phyloP scores from a whole-genome alignment of 1,140 invertebrate species.

The Hyposmocoma kahamanoa region DNA sequence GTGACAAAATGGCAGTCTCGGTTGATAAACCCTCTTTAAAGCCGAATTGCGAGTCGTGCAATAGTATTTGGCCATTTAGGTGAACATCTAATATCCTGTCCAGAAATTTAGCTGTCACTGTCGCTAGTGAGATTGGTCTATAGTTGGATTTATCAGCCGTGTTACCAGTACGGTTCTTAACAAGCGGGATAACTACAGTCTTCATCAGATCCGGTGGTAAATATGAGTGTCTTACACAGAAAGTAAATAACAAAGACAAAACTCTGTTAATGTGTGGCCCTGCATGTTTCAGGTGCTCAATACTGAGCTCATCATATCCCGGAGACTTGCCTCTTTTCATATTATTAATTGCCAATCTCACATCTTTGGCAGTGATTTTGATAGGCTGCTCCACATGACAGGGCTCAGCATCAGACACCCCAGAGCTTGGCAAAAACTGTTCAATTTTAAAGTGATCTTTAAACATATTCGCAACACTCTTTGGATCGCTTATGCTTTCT shows the following conservation, averaged over 20 bases:
- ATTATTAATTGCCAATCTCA: not conserved
- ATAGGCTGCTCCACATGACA: not conserved
- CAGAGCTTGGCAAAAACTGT: not conserved
- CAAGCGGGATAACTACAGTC: slow-evolving; percentile 4
- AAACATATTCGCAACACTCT: slow-evolving; percentile 5
- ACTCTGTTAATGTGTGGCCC: slow-evolving; percentile 1
- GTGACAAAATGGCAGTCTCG: too few species aligned
- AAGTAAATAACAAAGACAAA: slow-evolving; percentile 4
- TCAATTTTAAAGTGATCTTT: not conserved
- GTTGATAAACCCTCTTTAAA: too few species aligned
- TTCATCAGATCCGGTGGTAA: slow-evolving; percentile 6
- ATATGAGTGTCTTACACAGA: slow-evolving; percentile 7
- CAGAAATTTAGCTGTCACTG: too few species aligned
- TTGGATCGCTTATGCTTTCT: not conserved
- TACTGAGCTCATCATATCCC: slow-evolving; percentile 8
- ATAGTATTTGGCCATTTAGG: too few species aligned
- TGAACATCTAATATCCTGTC: too few species aligned
- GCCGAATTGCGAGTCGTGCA: too few species aligned
- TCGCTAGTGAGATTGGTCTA: too few species aligned
- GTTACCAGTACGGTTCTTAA: slow-evolving; percentile 10
- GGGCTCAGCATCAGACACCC: not conserved
- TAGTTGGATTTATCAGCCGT: not conserved
- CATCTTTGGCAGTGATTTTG: not conserved
- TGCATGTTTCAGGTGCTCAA: slow-evolving; percentile 8
- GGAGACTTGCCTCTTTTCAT: slow-evolving; percentile 8